These are phyloP conservation scores for Trachymyrmex cornetzi DNA, from an alignment of 1,140 invertebrate genomes.

Conservation along the genomic window DNA sequence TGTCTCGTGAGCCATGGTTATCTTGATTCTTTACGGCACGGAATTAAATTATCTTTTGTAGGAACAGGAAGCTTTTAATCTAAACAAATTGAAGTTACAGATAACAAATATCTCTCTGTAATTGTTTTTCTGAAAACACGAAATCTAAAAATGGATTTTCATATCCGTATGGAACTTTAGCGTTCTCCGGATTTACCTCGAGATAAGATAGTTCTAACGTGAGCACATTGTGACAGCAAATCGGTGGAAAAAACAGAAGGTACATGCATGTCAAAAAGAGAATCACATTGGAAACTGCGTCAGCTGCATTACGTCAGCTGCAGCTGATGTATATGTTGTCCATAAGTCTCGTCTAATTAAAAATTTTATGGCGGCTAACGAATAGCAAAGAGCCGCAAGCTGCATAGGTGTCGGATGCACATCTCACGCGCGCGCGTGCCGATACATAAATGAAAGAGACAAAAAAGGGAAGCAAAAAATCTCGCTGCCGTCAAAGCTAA, in stretches of 20 bases:
- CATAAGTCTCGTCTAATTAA: constrained; percentile 73
- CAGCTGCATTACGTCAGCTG: constrained; percentile 2
- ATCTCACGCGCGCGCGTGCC: constrained; percentile 45
- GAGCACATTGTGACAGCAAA: background rate
- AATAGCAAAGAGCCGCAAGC: constrained; percentile 42
- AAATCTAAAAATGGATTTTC: background rate
- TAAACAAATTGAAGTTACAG: background rate
- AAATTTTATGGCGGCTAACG: constrained; percentile 67
- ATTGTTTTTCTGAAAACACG: background rate
- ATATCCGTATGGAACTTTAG: background rate
- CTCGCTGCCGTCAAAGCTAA: constrained; percentile 45
- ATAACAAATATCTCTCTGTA: background rate
- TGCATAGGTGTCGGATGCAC: constrained; percentile 20
- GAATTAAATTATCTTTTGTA: background rate
- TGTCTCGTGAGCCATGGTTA: background rate
- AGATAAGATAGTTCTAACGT: background rate
- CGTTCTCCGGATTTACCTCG: background rate
- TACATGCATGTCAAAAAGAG: too few species aligned
- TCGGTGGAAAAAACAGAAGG: background rate
- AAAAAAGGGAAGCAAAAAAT: constrained; percentile 53
- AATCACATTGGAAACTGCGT: constrained; percentile 23
- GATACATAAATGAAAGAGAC: constrained; percentile 53
- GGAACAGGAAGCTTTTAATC: background rate
- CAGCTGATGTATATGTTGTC: constrained; percentile 46
- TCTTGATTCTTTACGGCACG: background rate